Base-by-base conservation (phyloP, 37 sponge, comb jelly and placozoan genomes). In the Halisarca cf. caerulea region DNA sequence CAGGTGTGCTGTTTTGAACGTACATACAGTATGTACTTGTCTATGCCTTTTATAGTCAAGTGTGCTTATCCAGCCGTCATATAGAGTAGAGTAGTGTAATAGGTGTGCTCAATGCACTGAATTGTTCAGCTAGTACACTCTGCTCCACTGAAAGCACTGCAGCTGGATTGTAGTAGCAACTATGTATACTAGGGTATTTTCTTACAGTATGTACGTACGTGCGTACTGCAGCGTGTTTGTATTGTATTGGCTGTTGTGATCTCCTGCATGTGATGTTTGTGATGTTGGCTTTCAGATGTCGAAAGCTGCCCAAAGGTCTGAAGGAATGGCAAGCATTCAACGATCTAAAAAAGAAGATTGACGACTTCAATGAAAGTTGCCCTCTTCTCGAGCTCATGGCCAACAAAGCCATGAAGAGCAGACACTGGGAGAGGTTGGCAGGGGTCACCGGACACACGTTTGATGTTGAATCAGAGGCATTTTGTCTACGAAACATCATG, bases 311-410 rank as follows among this genome's bases (percentile, higher is more conserved):
- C 42, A 95, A 95, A 55, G 99, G 85, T 2, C 58, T 98, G 88
- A 98, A 98, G 78, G 96, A 98, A 80, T 98, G 99, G 99, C 94
- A 87, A 57, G 99, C 99, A 18, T 98, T 92, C 82, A 88, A 88
- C 27, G 96, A 98, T 33, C 86, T 98, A 44, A 98, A 96, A 87
- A 83, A 85, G 55, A 93, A 91, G 86, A 90, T 98, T 79, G 99
- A 98, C 66, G 94, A 98, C 81, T 96, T 98, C 83, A 96, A 96
- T 74, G 99, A 95, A 68, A 89, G 90, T 28, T 98, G 99, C 79
- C 99, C 99, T 0, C 88, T 98, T 42, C 88, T 98, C 70, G 99
- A 98, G 82, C 77, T 89, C 44, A 91, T 98, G 94, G 86, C 99
- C 55, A 90, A 98, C 87, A 90, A 90, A 37, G 92, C 99, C 57